A percentile compares a stretch with the other conserved stretches of the same genome.
Evolutionary conservation across 2,888 invertebrate genomes (phyloP).

Genomic region (Eurytoma adleriae): DNA sequence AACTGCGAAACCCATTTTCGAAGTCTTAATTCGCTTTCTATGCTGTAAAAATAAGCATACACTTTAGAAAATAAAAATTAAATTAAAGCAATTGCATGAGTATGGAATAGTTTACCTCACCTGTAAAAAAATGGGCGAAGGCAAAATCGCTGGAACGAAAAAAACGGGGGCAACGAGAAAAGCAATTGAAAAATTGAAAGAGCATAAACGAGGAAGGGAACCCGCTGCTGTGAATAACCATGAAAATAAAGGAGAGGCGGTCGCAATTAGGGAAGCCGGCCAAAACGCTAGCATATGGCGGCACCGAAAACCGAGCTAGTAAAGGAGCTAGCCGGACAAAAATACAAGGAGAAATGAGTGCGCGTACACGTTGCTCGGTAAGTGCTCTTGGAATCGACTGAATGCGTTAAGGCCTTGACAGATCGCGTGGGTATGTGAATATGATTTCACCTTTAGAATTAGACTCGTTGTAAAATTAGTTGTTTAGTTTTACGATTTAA

Average conservation of each 20-base stretch:
- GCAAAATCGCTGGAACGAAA: not conserved
- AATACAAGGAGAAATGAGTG: not conserved
- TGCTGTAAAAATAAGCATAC: no score
- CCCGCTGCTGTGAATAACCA: not conserved
- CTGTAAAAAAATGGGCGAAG: not conserved
- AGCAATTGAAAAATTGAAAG: not conserved
- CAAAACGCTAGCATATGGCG: constrained; percentile 7
- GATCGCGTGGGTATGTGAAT: no score
- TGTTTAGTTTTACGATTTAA: no score
- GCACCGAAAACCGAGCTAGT: not conserved
- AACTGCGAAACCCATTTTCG: no score
- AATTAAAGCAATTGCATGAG: no score
- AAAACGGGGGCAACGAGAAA: not conserved
- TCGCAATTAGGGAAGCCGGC: constrained; percentile 30
- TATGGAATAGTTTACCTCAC: no score
- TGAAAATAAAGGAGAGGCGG: not conserved
- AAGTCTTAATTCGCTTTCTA: no score
- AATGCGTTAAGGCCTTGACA: no score
- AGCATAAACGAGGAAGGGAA: not conserved
- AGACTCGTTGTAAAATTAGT: no score
- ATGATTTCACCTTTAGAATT: no score
- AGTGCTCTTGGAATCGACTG: not conserved
- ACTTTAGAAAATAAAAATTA: no score
- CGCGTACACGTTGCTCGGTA: not conserved
- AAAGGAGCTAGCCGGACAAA: not conserved